A percentile compares a stretch with the other conserved stretches of the same genome.
Conservation (phyloP, 2,888 invertebrate genomes). For the Dicyrtoma fusca region DNA sequence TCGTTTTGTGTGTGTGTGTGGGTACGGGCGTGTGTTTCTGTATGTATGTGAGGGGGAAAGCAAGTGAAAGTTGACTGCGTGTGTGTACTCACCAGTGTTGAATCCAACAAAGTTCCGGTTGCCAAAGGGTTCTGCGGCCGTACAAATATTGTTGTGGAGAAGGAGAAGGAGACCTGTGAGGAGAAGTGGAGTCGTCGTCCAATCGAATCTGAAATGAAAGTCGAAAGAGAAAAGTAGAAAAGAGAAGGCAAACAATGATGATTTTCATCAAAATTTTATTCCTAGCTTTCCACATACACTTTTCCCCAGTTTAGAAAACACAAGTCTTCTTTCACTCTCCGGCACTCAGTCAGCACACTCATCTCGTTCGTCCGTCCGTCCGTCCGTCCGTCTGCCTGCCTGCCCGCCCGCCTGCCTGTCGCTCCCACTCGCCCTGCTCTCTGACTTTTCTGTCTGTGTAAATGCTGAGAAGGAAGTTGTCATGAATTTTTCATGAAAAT, state of each 20-base stretch:
- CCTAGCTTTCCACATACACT: not conserved
- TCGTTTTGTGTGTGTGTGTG: not conserved
- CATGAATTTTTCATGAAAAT: constrained; percentile 46
- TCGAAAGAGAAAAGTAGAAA: not conserved
- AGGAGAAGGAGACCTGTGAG: constrained; percentile 18
- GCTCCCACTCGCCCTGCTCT: constrained; percentile 8
- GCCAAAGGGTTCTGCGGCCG: constrained; percentile 44
- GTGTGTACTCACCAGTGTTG: constrained; percentile 14
- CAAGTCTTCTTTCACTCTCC: not conserved
- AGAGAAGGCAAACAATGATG: constrained; percentile 14
- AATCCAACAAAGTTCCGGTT: constrained; percentile 43
- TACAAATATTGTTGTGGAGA: constrained; percentile 18
- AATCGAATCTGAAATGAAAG: constrained; percentile 14
- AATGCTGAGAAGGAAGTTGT: constrained; percentile 26
- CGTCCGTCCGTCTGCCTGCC: not conserved
- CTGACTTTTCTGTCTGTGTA: constrained; percentile 16
- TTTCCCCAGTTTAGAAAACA: too few relatives aligned
- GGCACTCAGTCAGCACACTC: not conserved
- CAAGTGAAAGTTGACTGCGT: too few relatives aligned
- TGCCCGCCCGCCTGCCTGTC: constrained; percentile 14
- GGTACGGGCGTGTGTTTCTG: not conserved
- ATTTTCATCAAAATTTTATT: constrained; percentile 22
- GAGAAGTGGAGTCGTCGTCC: not conserved
- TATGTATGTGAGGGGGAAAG: not conserved
- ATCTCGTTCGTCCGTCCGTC: not conserved